Evolutionary conservation across 1,140 invertebrate genomes (phyloP).

Genomic region (Solenopsis fugax): DNA sequence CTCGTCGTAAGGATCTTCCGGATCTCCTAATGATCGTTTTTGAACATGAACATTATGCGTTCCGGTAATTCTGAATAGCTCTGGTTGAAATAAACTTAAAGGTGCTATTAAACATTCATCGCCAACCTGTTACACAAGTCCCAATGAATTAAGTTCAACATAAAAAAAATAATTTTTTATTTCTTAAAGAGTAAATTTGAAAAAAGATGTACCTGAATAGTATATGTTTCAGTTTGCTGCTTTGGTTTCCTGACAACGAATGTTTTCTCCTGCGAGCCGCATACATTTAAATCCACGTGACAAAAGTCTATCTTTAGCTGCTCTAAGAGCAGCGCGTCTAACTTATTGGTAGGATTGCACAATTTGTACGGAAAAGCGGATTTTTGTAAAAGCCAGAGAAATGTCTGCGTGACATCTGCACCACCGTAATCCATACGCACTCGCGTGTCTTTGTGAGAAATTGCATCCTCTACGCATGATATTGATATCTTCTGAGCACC

Average conservation of each 20-base stretch:
- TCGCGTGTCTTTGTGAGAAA: constrained; percentile 95
- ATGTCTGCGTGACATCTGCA: constrained; percentile 94
- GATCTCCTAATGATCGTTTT: constrained; percentile 92
- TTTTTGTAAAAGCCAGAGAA: constrained; percentile 95
- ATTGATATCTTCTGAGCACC: constrained; percentile 98
- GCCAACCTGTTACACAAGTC: constrained; percentile 90
- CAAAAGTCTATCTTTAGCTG: constrained; percentile 96
- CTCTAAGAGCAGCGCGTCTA: constrained; percentile 92
- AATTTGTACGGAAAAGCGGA: constrained; percentile 95
- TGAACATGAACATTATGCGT: constrained; percentile 91
- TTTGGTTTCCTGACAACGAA: constrained; percentile 92
- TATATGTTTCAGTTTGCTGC: constrained; percentile 91
- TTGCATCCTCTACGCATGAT: constrained; percentile 98
- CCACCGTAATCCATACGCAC: constrained; percentile 95
- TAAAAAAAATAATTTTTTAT: constrained; percentile 38
- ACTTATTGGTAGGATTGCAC: constrained; percentile 90
- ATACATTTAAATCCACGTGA: constrained; percentile 95
- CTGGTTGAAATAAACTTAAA: constrained; percentile 95
- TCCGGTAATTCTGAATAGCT: constrained; percentile 95
- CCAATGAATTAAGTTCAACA: constrained; percentile 13
- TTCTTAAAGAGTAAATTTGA: background rate
- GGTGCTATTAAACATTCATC: constrained; percentile 98
- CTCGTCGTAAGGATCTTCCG: constrained; percentile 97
- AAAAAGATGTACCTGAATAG: constrained; percentile 85
- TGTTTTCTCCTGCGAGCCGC: constrained; percentile 93